These are phyloP conservation scores for Hormaphis cornu DNA, from an alignment of 1,140 invertebrate genomes.

Conservation along the genomic window DNA sequence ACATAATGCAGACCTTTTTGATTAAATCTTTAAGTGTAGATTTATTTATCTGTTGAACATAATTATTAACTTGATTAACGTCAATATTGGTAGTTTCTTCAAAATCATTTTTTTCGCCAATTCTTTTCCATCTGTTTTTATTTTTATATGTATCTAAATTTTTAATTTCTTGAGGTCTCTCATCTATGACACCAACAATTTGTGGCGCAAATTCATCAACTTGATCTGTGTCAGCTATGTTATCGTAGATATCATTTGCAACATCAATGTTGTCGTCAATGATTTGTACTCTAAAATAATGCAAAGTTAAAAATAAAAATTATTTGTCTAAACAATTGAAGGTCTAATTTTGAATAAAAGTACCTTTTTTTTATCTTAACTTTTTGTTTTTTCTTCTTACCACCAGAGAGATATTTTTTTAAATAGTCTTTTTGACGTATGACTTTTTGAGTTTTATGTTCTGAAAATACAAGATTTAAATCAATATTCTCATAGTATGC, in stretches of 20 bases:
- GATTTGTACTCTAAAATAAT: conserved; percentile 64
- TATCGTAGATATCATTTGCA: conserved; percentile 48
- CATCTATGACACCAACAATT: conserved; percentile 82
- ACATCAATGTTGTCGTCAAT: conserved; percentile 77
- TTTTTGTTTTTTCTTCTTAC: conserved; percentile 38
- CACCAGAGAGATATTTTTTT: conserved; percentile 45
- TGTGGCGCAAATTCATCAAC: conserved; percentile 74
- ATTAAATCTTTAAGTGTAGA: conserved; percentile 18
- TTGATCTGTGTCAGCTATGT: conserved; percentile 60
- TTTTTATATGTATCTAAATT: conserved; percentile 53
- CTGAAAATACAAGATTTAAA: conserved; percentile 1
- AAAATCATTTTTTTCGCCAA: conserved; percentile 42
- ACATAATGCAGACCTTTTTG: neutral
- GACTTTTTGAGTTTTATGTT: neutral
- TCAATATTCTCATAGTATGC: neutral
- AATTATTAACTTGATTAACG: conserved; percentile 35
- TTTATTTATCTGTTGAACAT: conserved; percentile 24
- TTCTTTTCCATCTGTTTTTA: conserved; percentile 62
- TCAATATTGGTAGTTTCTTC: conserved; percentile 40
- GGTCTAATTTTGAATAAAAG: conserved; percentile 21
- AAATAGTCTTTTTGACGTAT: conserved; percentile 65
- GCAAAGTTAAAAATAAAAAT: conserved; percentile 29
- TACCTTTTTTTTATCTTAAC: conserved; percentile 34
- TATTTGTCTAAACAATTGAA: neutral
- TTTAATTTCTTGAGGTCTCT: conserved; percentile 60